Evolutionary conservation across 2,797 vertebrate genomes (phyloP).

Genomic region (Podarcis lilfordi): DNA sequence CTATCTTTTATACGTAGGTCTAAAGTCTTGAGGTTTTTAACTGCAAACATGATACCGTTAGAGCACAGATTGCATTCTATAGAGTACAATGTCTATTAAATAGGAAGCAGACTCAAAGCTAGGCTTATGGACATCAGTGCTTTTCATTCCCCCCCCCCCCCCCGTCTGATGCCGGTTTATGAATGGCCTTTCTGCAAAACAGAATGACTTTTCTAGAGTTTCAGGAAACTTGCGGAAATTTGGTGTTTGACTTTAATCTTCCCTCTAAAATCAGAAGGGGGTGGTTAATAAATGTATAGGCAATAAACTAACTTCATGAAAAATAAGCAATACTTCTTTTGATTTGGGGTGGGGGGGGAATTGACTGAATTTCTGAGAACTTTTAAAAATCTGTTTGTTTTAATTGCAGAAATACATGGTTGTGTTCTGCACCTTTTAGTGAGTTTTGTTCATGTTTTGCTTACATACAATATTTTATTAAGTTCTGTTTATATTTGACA

Average conservation of each 20-base stretch:
- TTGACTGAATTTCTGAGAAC: slow-evolving; percentile 33
- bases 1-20: slow-evolving; percentile 76
- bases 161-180: slow-evolving; percentile 44
- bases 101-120: slow-evolving; percentile 57
- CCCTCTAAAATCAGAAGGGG: slow-evolving; percentile 49
- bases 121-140: slow-evolving; percentile 55
- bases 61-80: slow-evolving; percentile 65
- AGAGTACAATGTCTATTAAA: slow-evolving; percentile 59
- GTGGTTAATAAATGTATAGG: slow-evolving; percentile 61
- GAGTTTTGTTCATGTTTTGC: neutral
- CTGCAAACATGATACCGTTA: slow-evolving; percentile 72
- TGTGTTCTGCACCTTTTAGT: slow-evolving; percentile 44
- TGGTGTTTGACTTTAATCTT: slow-evolving; percentile 40
- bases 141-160: slow-evolving; percentile 15
- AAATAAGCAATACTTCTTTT: slow-evolving; percentile 63
- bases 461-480: slow-evolving; percentile 40
- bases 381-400: neutral
- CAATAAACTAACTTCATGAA: slow-evolving; percentile 60
- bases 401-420: slow-evolving; percentile 23
- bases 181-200: slow-evolving; percentile 61
- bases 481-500: slow-evolving; percentile 11
- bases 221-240: slow-evolving; percentile 41
- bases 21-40: slow-evolving; percentile 78
- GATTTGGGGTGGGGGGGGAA: slow-evolving; percentile 43
- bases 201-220: slow-evolving; percentile 42